phyloP scores from a whole-genome alignment of 2,113 vertebrate species.

The Microtus montanus region DNA sequence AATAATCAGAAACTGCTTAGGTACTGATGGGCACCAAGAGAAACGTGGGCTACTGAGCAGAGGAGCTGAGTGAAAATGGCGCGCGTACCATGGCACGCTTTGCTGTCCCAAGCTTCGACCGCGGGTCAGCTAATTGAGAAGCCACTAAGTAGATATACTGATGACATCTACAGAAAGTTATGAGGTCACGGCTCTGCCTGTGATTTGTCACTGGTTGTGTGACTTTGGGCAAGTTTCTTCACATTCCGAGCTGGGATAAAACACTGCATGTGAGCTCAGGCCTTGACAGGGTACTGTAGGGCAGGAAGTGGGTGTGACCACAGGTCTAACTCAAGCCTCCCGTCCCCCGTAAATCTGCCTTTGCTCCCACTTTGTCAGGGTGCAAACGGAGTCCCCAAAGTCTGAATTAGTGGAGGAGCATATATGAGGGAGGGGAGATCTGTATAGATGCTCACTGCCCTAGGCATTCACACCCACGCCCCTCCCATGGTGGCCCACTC shows the following conservation, averaged over 20 bases:
- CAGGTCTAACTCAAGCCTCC: background rate
- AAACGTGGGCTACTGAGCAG: background rate
- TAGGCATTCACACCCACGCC: background rate
- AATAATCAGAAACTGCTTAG: background rate
- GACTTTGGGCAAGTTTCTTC: constrained; percentile 54
- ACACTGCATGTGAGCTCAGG: background rate
- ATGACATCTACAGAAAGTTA: background rate
- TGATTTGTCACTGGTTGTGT: constrained; percentile 29
- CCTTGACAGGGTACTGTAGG: background rate
- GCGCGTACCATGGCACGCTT: background rate
- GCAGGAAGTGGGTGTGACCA: constrained; percentile 36
- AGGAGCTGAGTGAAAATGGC: background rate
- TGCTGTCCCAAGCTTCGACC: constrained; percentile 12
- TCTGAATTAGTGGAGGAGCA: background rate
- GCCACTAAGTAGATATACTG: background rate
- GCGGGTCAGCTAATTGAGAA: background rate
- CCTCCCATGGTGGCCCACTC: background rate
- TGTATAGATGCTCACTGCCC: background rate
- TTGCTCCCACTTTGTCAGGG: constrained; percentile 36
- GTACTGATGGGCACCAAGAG: background rate
- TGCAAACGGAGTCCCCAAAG: background rate
- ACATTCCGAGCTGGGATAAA: background rate
- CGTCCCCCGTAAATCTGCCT: background rate
- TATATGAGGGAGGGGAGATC: background rate
- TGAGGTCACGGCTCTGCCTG: background rate